Conservation (phyloP, 2,797 vertebrate species). For the Pseudotriccus pelzelni region DNA sequence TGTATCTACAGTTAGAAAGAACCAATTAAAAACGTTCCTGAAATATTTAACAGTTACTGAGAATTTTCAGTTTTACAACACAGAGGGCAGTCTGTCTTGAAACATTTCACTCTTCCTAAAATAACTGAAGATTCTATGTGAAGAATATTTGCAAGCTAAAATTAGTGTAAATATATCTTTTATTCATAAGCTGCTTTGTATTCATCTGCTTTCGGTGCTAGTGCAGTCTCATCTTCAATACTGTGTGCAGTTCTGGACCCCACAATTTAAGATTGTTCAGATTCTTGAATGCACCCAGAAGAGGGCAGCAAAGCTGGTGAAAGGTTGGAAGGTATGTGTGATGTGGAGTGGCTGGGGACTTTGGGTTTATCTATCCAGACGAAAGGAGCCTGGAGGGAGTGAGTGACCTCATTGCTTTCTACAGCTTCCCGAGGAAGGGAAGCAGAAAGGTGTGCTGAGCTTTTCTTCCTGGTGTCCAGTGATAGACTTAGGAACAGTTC, state of each 20-base stretch:
- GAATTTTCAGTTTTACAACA: neutral
- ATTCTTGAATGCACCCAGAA: neutral
- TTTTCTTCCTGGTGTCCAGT: neutral
- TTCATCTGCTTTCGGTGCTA: neutral
- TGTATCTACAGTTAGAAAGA: neutral
- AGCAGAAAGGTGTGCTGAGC: rapidly evolving
- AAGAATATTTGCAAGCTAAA: neutral
- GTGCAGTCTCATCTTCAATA: neutral
- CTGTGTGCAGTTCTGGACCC: neutral
- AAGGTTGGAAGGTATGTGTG: neutral
- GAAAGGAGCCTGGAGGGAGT: neutral
- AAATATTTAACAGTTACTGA: neutral
- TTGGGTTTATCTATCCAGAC: neutral
- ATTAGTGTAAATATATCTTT: neutral
- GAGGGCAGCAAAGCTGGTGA: neutral
- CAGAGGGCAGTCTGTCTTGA: neutral
- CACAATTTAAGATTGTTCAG: neutral
- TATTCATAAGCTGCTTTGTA: neutral
- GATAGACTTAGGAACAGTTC: rapidly evolving
- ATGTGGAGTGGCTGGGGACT: neutral
- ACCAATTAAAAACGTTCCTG: neutral
- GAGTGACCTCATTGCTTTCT: too few relatives aligned
- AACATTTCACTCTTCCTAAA: neutral
- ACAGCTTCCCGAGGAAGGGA: neutral
- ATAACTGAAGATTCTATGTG: neutral